Evolutionary conservation across 2,113 vertebrate species (phyloP), one percentile per base, ranked within the genome.

Genomic region (Sebastes schlegelii): DNA sequence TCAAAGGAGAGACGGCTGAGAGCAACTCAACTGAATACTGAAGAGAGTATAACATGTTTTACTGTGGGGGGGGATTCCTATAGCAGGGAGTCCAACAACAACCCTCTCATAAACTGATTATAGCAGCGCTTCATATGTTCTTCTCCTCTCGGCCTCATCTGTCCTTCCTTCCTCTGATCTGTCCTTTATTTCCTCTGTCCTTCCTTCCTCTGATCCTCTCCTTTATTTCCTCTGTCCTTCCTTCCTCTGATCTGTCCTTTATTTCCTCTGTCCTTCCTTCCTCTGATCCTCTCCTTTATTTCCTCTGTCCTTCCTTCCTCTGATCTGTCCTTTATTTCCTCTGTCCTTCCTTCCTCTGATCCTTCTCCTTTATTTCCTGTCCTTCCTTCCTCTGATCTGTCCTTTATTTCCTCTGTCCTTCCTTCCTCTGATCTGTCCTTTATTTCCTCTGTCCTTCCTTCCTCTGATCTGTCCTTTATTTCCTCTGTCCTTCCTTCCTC

Each of bases 71-170:
- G 54, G 42, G 13, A 77, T 63, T 74, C 42, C 17, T 42, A 71
- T 11, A 51, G 17, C 19, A 19, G 17, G n/a, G 48, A 74, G 68
- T 83, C 46, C 58, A 89, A 87, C 69, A 64, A 74, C 34, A 78
- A 52, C 75, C 48, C 17, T 74, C 68, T 77, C 58, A 64, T 42
- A 72, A 57, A 46, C 62, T 83, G 45, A 69, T 79, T 77, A 74
- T 23, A 72, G 26, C 79, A 76, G 63, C n/a, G 70, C 51, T 72
- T 62, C 13, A 68, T 84, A 82, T 88, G 82, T 83, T 58, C 48
- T 70, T 72, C 13, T 66, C 26, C 16, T 45, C 12, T 65, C 46
- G 61, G n/a, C 34, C 9, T 70, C 76, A 77, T 89, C 54, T 77
- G 70, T 72, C 51, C 63, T 82, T 46, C 74, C 69, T 26, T 26